These are phyloP conservation scores for Sarcophaga peregrina DNA, from an alignment of 1,140 invertebrate species.

Conservation along the genomic window DNA sequence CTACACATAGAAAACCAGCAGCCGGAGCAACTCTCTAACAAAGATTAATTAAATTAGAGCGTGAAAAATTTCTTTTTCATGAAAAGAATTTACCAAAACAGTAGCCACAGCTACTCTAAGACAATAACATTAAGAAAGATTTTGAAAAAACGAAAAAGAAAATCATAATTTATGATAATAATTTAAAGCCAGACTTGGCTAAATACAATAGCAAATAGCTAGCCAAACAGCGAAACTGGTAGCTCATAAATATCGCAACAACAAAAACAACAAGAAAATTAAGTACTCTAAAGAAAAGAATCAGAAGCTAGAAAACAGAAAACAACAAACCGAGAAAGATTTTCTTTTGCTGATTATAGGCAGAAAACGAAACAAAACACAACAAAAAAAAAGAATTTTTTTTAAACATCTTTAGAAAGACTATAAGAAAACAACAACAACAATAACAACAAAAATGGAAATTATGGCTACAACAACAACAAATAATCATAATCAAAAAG, in stretches of 20 bases:
- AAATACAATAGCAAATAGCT: constrained; percentile 9
- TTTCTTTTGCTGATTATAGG: neutral
- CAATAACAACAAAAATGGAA: constrained; percentile 18
- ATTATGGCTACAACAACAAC: constrained; percentile 24
- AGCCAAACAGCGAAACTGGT: neutral
- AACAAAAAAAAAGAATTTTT: neutral
- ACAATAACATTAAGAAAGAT: neutral
- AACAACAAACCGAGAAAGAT: too few relatives aligned
- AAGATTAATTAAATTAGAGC: constrained; percentile 37
- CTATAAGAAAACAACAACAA: constrained; percentile 18
- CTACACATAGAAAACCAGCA: neutral
- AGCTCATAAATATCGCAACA: neutral
- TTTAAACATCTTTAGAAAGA: neutral
- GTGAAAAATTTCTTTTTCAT: constrained; percentile 37
- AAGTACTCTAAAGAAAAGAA: neutral
- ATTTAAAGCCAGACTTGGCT: neutral
- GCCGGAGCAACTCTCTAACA: too few relatives aligned
- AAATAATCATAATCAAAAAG: constrained; percentile 35
- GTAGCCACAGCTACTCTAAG: constrained; percentile 6
- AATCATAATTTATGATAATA: constrained; percentile 33
- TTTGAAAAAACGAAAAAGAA: constrained; percentile 28
- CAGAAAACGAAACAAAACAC: neutral
- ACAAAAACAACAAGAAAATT: neutral
- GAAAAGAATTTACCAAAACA: constrained; percentile 28
- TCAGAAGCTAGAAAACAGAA: neutral